Base-by-base conservation (phyloP, 2,797 vertebrate species). In the Melanogrammus aeglefinus region DNA sequence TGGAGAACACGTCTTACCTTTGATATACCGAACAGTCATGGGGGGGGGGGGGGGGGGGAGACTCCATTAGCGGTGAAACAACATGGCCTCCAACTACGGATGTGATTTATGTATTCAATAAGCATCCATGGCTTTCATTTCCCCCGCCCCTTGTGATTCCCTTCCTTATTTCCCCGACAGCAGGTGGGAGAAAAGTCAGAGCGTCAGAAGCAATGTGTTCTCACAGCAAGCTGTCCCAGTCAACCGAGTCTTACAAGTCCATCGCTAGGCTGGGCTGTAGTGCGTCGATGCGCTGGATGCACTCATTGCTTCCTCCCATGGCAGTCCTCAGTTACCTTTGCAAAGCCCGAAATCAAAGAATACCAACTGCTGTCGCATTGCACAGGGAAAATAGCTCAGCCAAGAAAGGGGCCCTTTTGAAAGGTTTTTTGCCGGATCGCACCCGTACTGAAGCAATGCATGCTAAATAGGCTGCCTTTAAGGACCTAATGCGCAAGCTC, bases 31-130 rank as follows among this genome's bases (percentile, higher is more conserved):
- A 85, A 86, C 77, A 47, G 79, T 82, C n/a, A 79, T 80, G 82
- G 86, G 81, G 88, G 83, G 51, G 21, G 57, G 80, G 81, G 82
- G 86, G 81, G 87, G 82, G n/a, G n/a, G n/a, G n/a, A n/a, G n/a
- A n/a, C 88, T 88, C 91, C 84, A 91, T 94, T 93, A 89, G 84
- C 84, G 85, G 88, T 83, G 84, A 90, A 91, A 90, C 89, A 90
- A 87, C 88, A 88, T 87, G 85, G 79, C 82, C 83, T 85, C 88
- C 81, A 84, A 87, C 84, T 82, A 89, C 24, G 78, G 80, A 89
- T 87, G 86, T 92, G 91, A 92, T 92, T 92, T 91, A 91, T 91
- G 85, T 80, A 88, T 91, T 91, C 90, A 90, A 90, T 91, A 91
- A 90, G 84, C 72, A 82, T 82, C 79, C 73, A 78, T 85, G 86